phyloP scores from a whole-genome alignment of 2,888 invertebrate genomes.

The Heterodera filipjevi region DNA sequence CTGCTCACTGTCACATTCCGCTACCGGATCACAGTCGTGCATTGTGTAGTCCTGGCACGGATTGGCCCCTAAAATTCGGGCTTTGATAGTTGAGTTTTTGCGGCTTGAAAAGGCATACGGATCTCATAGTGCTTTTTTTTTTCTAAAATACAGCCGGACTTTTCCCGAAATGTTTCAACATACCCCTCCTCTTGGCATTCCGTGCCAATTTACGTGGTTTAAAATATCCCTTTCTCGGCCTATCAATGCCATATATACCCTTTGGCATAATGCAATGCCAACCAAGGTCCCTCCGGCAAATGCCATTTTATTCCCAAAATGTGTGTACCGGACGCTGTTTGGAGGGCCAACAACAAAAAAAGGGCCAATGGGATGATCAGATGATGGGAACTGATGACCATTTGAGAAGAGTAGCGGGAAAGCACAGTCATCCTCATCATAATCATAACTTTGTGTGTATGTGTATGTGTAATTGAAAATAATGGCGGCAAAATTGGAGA shows the following conservation, averaged over 20 bases:
- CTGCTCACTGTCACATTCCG: conserved; percentile 61
- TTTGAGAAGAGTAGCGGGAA: neutral
- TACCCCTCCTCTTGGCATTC: too few species aligned
- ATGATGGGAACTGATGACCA: neutral
- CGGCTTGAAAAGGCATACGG: neutral
- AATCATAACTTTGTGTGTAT: neutral
- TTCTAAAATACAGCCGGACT: too few species aligned
- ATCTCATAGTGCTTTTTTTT: too few species aligned
- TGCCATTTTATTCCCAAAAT: neutral
- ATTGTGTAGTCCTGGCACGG: conserved; percentile 64
- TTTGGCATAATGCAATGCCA: neutral
- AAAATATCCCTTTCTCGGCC: too few species aligned
- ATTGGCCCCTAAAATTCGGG: conserved; percentile 40
- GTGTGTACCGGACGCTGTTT: neutral
- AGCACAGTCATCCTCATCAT: neutral
- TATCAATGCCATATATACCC: too few species aligned
- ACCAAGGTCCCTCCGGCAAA: too few species aligned
- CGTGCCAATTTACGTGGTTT: too few species aligned
- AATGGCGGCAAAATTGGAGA: neutral
- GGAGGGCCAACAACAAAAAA: neutral
- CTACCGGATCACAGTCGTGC: conserved; percentile 64
- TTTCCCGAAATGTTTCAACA: too few species aligned
- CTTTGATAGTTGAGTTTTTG: too few species aligned
- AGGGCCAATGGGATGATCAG: neutral
- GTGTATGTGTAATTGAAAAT: neutral